These are phyloP conservation scores for Montipora sp. DNA, from an alignment of 64 coral and sea anemone species.

Conservation along the genomic window DNA sequence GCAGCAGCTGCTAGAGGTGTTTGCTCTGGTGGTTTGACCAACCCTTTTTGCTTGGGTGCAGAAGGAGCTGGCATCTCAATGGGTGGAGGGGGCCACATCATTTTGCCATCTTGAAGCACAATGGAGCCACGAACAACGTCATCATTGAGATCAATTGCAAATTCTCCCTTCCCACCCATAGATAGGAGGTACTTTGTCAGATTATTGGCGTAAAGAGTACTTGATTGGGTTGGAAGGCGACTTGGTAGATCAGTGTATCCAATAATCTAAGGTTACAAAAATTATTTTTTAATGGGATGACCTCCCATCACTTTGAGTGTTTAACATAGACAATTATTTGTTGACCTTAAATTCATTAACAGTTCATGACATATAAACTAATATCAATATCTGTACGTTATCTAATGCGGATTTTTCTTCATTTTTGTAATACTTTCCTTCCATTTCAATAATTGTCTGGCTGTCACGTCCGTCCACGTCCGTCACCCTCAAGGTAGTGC, in stretches of 20 bases:
- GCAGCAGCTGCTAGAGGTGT: constrained; percentile 72
- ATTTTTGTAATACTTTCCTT: no score
- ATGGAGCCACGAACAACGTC: constrained; percentile 96
- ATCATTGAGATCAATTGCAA: constrained; percentile 95
- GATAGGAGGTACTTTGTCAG: constrained; percentile 94
- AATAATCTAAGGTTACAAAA: constrained; percentile 63
- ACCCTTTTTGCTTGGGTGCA: constrained; percentile 64
- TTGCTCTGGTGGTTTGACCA: constrained; percentile 91
- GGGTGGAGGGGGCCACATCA: constrained; percentile 95
- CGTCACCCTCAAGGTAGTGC: neutral
- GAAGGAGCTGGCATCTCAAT: constrained; percentile 61
- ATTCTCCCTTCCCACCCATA: constrained; percentile 92
- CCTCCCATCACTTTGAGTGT: neutral
- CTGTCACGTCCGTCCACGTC: no score
- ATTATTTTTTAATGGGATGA: neutral
- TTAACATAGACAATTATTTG: no score
- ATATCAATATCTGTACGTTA: no score
- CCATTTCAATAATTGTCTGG: no score
- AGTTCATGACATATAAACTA: no score
- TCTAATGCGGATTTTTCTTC: no score
- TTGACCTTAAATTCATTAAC: no score
- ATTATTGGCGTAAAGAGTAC: constrained; percentile 98
- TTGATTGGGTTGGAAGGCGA: constrained; percentile 91
- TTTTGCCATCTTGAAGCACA: constrained; percentile 89
- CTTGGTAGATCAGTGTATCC: constrained; percentile 98